Evolutionary conservation across 2,797 vertebrate genomes (phyloP).

Genomic region (Hybognathus amarus): DNA sequence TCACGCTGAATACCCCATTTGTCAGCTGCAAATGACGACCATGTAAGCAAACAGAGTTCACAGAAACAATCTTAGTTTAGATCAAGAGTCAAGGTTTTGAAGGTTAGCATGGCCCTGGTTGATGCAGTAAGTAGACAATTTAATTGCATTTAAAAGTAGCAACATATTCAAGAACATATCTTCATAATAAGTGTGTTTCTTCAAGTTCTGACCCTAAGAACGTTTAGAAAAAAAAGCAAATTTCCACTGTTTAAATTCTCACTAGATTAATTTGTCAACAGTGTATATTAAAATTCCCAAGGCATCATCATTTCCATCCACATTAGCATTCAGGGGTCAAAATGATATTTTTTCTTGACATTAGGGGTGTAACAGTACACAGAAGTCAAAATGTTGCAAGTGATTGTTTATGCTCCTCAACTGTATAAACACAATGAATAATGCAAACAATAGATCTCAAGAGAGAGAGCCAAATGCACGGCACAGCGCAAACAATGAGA

Average conservation of each 20-base stretch:
- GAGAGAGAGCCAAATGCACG: conserved; percentile 17
- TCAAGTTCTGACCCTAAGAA: neutral
- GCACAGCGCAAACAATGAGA: conserved; percentile 13
- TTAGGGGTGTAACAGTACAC: too few relatives aligned
- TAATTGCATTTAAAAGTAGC: neutral
- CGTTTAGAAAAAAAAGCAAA: neutral
- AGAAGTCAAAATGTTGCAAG: neutral
- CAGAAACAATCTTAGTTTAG: conserved; percentile 21
- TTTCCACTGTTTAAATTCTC: neutral
- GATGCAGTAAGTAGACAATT: neutral
- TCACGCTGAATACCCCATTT: conserved; percentile 40
- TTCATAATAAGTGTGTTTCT: neutral
- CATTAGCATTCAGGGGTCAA: neutral
- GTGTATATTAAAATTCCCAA: neutral
- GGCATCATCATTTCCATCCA: neutral
- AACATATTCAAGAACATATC: neutral
- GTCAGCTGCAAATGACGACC: conserved; percentile 33
- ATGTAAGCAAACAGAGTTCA: neutral
- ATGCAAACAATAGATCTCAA: conserved; percentile 15
- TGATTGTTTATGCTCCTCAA: neutral
- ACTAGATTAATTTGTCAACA: neutral
- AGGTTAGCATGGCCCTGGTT: neutral
- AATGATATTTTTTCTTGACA: neutral
- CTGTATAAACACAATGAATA: conserved; percentile 19
- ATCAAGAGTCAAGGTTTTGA: neutral